These are phyloP conservation scores for Hepsetus odoe DNA, from an alignment of 2,113 vertebrate genomes.

Conservation along the genomic window DNA sequence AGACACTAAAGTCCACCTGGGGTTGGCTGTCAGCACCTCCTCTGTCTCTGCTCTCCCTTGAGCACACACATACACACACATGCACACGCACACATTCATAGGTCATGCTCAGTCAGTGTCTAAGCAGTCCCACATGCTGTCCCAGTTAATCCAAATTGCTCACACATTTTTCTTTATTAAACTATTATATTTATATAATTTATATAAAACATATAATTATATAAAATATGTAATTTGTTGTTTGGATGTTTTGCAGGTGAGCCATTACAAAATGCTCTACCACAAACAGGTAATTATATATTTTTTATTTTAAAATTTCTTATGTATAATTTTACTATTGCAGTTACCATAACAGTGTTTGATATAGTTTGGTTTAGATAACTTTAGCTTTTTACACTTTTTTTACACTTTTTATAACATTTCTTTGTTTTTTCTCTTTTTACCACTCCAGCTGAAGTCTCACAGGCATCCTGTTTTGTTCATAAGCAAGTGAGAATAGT, in stretches of 20 bases:
- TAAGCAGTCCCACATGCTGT: conserved; percentile 40
- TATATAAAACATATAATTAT: too few species aligned
- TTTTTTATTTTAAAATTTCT: background rate
- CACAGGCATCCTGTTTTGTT: conserved; percentile 70
- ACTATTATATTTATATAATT: too few species aligned
- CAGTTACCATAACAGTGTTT: too few species aligned
- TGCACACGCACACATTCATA: background rate
- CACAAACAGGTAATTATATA: conserved; percentile 60
- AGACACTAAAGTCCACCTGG: conserved; percentile 38
- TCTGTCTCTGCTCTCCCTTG: conserved; percentile 39
- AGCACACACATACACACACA: background rate
- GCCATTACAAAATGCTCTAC: conserved; percentile 66
- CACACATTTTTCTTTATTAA: conserved; percentile 37
- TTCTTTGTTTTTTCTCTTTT: conserved; percentile 17
- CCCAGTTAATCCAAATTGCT: conserved; percentile 27
- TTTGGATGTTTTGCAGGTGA: conserved; percentile 65
- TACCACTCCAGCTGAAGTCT: conserved; percentile 61
- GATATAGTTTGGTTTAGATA: too few species aligned
- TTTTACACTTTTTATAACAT: too few species aligned
- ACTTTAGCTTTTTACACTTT: too few species aligned
- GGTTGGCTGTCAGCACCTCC: conserved; percentile 42
- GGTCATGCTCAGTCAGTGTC: conserved; percentile 28
- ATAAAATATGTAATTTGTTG: too few species aligned
- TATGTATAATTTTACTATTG: background rate
- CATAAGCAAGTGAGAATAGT: conserved; percentile 84